Base-by-base conservation (phyloP, 1,140 invertebrate species). In the Solenopsis invicta region DNA sequence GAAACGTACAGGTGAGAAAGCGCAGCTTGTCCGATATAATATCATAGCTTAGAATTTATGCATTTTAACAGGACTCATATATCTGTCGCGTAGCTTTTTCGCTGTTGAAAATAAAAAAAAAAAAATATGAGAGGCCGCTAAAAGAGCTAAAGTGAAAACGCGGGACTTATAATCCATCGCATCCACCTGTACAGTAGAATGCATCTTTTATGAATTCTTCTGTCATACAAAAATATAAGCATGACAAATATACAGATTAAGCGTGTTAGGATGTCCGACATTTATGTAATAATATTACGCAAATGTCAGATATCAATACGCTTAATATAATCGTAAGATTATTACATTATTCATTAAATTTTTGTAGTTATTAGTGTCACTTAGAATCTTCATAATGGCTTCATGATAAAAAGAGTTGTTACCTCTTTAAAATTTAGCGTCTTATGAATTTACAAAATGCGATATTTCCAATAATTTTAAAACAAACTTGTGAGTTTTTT, bases 1-100 rank as follows among this genome's bases (percentile, higher is more conserved):
- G 69, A 84, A 75, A 84, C 41, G 24, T 74, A 75, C 21, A 52
- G 34, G 62, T 12, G 54, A 62, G 54, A 75, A 54, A 56, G 75
- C 24, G 29, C 41, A 71, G 21, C 8, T 37, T 13, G 54, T 61
- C n/a, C 77, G 13, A 48, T 62, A 34, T 34, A 82, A 84, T 48
- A 54, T 74, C 69, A 37, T 75, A 48, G 29, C 24, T 74, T 75
- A 50, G 41, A 84, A 61, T 74, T 41, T 59, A 52, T 37, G 61
- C 45, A 52, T 82, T 72, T 71, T 74, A 50, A 82, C 24, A 29
- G 8, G 2, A 59, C 24, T 34, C n/a, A 69, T 12, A 34, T 67
- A 34, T 8, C 34, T n/a, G 62, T 69, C 16, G 37, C 16, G 37
- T 69, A 10, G 4, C 24, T 34, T 54, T 48, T 50, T 50, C n/a